Conservation (phyloP, 1,140 invertebrate species). For the Archivesica marissinica region DNA sequence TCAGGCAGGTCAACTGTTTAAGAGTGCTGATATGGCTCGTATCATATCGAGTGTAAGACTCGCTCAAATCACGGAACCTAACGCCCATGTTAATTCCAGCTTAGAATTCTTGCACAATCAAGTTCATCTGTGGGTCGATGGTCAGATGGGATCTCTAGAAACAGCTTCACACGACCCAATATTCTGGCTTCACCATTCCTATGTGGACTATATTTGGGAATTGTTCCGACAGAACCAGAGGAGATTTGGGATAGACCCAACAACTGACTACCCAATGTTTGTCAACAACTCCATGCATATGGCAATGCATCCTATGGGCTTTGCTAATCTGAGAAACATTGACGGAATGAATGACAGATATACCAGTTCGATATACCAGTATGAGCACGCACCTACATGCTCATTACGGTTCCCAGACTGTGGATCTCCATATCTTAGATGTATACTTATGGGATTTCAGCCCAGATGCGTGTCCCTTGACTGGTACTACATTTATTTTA, state of each 20-base stretch:
- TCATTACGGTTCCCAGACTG: constrained; percentile 61
- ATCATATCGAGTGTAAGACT: constrained; percentile 62
- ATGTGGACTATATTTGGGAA: constrained; percentile 80
- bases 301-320: constrained; percentile 47
- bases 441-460: constrained; percentile 33
- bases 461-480: constrained; percentile 61
- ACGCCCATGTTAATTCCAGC: constrained; percentile 60
- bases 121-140: constrained; percentile 78
- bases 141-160: constrained; percentile 75
- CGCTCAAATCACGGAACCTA: constrained; percentile 74
- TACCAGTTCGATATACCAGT: constrained; percentile 66
- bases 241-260: constrained; percentile 60
- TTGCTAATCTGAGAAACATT: constrained; percentile 37
- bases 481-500: constrained; percentile 8
- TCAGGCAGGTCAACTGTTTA: constrained; percentile 60
- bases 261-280: constrained; percentile 49
- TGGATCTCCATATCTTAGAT: constrained; percentile 67
- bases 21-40: constrained; percentile 63
- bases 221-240: constrained; percentile 71
- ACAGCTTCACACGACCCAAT: constrained; percentile 82
- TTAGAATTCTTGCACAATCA: constrained; percentile 77
- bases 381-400: constrained; percentile 73
- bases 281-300: constrained; percentile 57
- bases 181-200: constrained; percentile 83
- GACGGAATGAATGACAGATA: constrained; percentile 70